Evolutionary conservation across 1,140 invertebrate species (phyloP).

Genomic region (Melipona quadrifasciata): DNA sequence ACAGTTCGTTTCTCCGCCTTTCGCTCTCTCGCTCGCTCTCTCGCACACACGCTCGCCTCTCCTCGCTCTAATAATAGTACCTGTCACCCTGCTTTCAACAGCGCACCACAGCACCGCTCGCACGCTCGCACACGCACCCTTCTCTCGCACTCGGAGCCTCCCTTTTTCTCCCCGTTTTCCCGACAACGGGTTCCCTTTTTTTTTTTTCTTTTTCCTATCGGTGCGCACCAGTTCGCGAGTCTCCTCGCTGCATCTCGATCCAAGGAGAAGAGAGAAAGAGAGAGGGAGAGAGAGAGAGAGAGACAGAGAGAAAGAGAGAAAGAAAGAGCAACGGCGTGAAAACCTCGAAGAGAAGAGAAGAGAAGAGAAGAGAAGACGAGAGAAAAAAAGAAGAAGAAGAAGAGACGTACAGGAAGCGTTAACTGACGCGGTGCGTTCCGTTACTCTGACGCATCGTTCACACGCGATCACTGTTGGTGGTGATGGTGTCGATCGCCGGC

Average conservation of each 20-base stretch:
- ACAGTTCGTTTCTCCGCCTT: background rate
- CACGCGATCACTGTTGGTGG: constrained; percentile 47
- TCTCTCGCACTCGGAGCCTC: constrained; percentile 51
- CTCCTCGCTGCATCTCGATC: background rate
- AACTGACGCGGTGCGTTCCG: constrained; percentile 51
- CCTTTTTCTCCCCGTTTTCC: constrained; percentile 10
- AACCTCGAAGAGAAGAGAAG: background rate
- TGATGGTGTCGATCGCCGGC: constrained; percentile 18
- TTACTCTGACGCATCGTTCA: constrained; percentile 52
- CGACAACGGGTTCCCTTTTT: background rate
- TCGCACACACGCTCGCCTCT: background rate
- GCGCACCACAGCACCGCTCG: background rate
- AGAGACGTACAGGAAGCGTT: constrained; percentile 30
- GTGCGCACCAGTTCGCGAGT: background rate
- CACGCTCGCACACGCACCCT: constrained; percentile 2
- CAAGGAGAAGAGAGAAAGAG: background rate
- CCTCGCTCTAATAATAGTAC: constrained; percentile 20
- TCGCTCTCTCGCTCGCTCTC: background rate
- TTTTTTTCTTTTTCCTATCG: background rate
- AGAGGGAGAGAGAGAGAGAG: background rate
- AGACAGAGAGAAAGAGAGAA: background rate
- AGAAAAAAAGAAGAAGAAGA: background rate
- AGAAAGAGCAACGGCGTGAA: background rate
- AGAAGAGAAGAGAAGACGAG: background rate
- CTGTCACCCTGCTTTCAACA: constrained; percentile 22